Evolutionary conservation across 1,140 invertebrate genomes (phyloP).

Genomic region (Helicoverpa zea): DNA sequence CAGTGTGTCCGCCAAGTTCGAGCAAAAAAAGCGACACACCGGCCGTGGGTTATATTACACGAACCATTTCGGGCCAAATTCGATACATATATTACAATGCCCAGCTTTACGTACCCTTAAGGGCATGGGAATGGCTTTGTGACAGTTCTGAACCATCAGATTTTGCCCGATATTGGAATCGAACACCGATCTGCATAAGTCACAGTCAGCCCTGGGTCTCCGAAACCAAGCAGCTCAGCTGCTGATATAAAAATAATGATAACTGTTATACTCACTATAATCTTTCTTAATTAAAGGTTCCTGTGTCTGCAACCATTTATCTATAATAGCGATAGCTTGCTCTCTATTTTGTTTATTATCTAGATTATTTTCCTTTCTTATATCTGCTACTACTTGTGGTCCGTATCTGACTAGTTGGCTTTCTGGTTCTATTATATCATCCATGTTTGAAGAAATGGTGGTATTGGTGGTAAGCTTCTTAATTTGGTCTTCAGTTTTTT

Average conservation of each 20-base stretch:
- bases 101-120: too few relatives aligned
- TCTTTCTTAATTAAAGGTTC: conserved; percentile 57
- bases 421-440: conserved; percentile 13
- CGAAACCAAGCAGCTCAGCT: too few relatives aligned
- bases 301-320: conserved; percentile 58
- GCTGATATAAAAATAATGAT: too few relatives aligned
- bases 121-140: too few relatives aligned
- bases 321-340: conserved; percentile 55
- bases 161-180: too few relatives aligned
- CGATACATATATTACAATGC: too few relatives aligned
- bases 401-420: background rate
- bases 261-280: conserved; percentile 48
- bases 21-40: too few relatives aligned
- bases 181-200: too few relatives aligned
- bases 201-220: background rate
- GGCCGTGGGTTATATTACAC: too few relatives aligned
- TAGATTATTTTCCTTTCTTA: conserved; percentile 53
- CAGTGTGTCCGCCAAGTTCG: too few relatives aligned
- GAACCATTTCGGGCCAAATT: too few relatives aligned
- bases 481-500: background rate
- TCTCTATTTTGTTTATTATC: conserved; percentile 52
- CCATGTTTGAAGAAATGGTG: background rate
- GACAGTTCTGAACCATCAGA: too few relatives aligned
- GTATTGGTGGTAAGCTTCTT: background rate
- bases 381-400: conserved; percentile 21